Base-by-base conservation (phyloP, 2,888 invertebrate genomes). In the Lymantria dispar region DNA sequence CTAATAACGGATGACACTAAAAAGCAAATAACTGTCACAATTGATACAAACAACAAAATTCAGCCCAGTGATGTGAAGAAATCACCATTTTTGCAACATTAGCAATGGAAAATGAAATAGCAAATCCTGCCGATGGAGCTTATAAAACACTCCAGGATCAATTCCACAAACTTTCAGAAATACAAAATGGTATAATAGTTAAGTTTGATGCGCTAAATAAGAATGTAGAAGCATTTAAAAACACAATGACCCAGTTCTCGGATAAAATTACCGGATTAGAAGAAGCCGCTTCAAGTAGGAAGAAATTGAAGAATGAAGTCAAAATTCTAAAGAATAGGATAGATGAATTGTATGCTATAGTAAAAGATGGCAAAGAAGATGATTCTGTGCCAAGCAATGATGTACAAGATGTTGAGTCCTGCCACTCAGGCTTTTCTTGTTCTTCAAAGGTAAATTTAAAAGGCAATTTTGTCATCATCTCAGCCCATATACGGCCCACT, bases 361-460 rank as follows among this genome's bases (percentile, higher is more conserved):
- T 87, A 3, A 87, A 87, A 48, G 86, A 88, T 0, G 87, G 83
- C 0, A 87, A 87, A 33, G 87, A 87, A 13, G 85, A 87, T 0
- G 74, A 73, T 3, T 83, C 82, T 0, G 53, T 66, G 7, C 63
- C 70, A 0, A 80, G 80, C 40, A 74, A 76, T 8, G 84, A 83
- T 36, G 72, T 78, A 0, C 78, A 77, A 1, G 88, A 88, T 7
- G 64, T 77, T 0, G 89, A 89, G 45, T 89, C 89, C 0, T 79
- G 81, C 45, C 87, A 89, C 60, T 90, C 89, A 1, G 87, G 83
- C 9, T 67, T 85, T 47, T 89, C 90, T 13, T 73, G 76, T 47
- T 86, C 87, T 30, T 89, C 89, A 1, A 89, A 87, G 88, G 88
- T 86, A 79, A 15, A 22, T 22, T 22, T 22, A 22, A 22, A 22